A percentile compares a stretch with the other conserved stretches of the same genome.
Evolutionary conservation across 2,113 vertebrate species (phyloP).

Genomic region (Hydrolagus affinis): DNA sequence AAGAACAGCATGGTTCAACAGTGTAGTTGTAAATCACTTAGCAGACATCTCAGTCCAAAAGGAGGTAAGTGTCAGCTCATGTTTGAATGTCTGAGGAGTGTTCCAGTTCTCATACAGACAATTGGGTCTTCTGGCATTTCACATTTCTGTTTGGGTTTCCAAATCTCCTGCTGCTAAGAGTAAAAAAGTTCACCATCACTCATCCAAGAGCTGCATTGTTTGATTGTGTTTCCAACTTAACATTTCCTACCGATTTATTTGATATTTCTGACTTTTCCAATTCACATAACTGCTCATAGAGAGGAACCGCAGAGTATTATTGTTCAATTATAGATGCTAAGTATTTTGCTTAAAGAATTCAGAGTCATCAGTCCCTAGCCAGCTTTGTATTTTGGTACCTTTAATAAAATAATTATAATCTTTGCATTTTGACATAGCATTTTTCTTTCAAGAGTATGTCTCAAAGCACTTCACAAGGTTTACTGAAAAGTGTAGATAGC

Average conservation of each 20-base stretch:
- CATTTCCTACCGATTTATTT: background rate
- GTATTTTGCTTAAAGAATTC: no score
- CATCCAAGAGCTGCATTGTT: background rate
- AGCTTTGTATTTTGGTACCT: no score
- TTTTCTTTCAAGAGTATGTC: no score
- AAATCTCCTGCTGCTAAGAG: background rate
- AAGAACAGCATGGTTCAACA: conserved; percentile 23
- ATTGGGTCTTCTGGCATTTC: conserved; percentile 25
- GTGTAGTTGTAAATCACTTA: conserved; percentile 21
- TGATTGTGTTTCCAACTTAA: background rate
- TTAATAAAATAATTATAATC: no score
- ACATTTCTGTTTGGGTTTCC: conserved; percentile 1
- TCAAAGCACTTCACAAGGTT: no score
- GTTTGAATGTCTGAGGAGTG: conserved; percentile 3
- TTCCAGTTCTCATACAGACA: background rate
- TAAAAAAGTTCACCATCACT: background rate
- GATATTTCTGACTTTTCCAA: background rate
- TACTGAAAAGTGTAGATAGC: no score
- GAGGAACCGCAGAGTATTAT: no score
- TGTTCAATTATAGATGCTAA: no score
- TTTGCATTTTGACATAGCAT: no score
- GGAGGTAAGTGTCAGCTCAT: conserved; percentile 6
- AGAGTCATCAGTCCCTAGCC: no score
- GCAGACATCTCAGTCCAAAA: conserved; percentile 18
- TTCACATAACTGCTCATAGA: background rate